Base-by-base conservation (phyloP, 2,113 vertebrate genomes). In the Indicator maculatus region DNA sequence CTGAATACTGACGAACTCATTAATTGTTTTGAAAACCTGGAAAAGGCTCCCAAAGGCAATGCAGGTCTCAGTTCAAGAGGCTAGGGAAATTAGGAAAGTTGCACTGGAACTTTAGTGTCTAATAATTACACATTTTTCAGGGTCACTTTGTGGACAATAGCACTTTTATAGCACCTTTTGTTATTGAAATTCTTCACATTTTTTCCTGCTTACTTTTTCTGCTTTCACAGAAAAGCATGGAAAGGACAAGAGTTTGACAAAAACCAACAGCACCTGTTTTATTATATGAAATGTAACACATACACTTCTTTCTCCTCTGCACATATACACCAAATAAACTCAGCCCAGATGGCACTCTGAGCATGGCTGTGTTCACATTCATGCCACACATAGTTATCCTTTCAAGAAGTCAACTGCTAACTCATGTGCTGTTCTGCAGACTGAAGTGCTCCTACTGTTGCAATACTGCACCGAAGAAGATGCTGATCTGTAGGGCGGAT, bases 181-280 rank as follows among this genome's bases (percentile, higher is more conserved):
- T 95, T 96, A 96, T 96, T 96, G 93, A 95, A 96, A 96, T 96
- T 96, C 96, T 94, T 96, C 30, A 71, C 73, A 75, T 96, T 83
- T 90, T 93, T 78, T 44, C 65, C 63, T 81, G 45, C 65, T 95
- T 83, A 53, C 21, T 94, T 95, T 83, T 90, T 90, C 86, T 95
- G 76, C 58, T 38, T 81, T 92, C 65, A 86, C 28, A 64, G 76
- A 92, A 92, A 88, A 75, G 47, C 73, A 86, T 6, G 17, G 60
- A 41, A 74, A 74, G 31, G 47, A 90, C 88, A 81, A 66, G 14
- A 65, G 36, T 83, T 95, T 90, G 77, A 70, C 83, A 86, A 91
- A 96, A 91, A 92, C 38, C 88, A 96, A 86, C 88, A 93, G 13
- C 93, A 96, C 93, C 93, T 96, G 96, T 93, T 96, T 93, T 90